A percentile compares a stretch with the other conserved stretches of the same genome.
These are phyloP conservation scores for Isotomurus palustris DNA, from an alignment of 2,888 invertebrate genomes.

Conservation along the genomic window DNA sequence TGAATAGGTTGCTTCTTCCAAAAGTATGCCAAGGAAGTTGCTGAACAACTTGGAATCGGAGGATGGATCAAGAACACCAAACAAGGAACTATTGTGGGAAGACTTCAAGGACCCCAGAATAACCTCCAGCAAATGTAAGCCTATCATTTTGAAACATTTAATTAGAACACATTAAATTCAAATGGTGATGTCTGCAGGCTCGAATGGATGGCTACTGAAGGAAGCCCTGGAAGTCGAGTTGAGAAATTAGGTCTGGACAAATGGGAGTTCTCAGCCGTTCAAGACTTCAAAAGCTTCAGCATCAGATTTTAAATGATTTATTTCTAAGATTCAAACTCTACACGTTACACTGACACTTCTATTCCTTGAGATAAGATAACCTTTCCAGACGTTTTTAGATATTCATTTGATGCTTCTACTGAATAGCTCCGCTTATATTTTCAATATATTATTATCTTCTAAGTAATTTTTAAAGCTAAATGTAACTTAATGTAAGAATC, in stretches of 20 bases:
- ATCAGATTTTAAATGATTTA: conserved; percentile 64
- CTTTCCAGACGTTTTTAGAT: no score
- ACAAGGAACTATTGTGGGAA: conserved; percentile 80
- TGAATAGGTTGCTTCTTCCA: conserved; percentile 74
- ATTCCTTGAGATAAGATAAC: no score
- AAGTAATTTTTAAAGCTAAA: no score
- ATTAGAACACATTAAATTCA: neutral
- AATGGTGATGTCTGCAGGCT: conserved; percentile 58
- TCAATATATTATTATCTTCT: no score
- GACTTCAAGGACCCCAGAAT: conserved; percentile 75
- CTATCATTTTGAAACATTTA: conserved; percentile 3
- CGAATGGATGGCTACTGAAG: conserved; percentile 73
- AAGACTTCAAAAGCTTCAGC: conserved; percentile 68
- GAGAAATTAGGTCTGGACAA: conserved; percentile 75
- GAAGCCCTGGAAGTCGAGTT: conserved; percentile 79
- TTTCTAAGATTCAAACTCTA: neutral
- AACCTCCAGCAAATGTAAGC: conserved; percentile 79
- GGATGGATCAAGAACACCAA: conserved; percentile 93
- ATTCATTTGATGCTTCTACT: no score
- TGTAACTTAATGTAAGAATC: no score
- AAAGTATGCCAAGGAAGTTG: conserved; percentile 78
- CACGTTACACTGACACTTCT: no score
- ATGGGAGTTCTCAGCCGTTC: conserved; percentile 67
- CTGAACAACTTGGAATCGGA: conserved; percentile 65
- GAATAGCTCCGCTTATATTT: no score